Conservation (phyloP, 2,113 vertebrate genomes). For the Etheostoma cragini region DNA sequence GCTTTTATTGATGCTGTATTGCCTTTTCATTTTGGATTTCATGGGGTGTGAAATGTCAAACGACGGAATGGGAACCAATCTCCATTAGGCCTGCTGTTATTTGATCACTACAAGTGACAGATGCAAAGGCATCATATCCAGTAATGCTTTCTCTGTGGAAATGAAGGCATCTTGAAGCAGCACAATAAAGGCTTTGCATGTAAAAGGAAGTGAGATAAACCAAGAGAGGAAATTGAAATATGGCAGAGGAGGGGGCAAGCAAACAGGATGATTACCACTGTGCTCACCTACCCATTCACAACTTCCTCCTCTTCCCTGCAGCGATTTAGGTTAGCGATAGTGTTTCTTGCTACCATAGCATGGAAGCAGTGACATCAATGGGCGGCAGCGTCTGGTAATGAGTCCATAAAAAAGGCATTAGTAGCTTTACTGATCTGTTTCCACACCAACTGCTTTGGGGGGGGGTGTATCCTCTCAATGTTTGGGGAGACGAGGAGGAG, state of each 20-base stretch:
- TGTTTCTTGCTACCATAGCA: conserved; percentile 20
- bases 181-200: conserved; percentile 24
- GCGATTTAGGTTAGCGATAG: conserved; percentile 45
- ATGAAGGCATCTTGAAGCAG: conserved; percentile 28
- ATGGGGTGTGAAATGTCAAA: conserved; percentile 49
- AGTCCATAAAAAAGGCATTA: conserved; percentile 70
- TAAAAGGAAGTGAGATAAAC: conserved; percentile 46
- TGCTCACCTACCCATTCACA: conserved; percentile 37
- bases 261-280: conserved; percentile 56
- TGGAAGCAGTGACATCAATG: conserved; percentile 63
- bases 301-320: conserved; percentile 43
- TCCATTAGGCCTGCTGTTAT: conserved; percentile 3
- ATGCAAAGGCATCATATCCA: conserved; percentile 24
- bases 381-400: conserved; percentile 62
- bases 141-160: conserved; percentile 31
- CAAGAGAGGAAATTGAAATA: conserved; percentile 61
- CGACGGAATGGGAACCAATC: conserved; percentile 15
- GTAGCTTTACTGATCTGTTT: conserved; percentile 71
- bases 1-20: conserved; percentile 41
- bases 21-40: conserved; percentile 52
- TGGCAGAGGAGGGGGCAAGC: conserved; percentile 38
- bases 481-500: conserved; percentile 3
- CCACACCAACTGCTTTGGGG: conserved; percentile 71
- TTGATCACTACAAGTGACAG: conserved; percentile 25
- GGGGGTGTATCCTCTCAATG: conserved; percentile 55